A percentile compares a stretch with the other conserved stretches of the same genome.
phyloP scores from a whole-genome alignment of 2,113 vertebrate species.

The Pardalotus punctatus region DNA sequence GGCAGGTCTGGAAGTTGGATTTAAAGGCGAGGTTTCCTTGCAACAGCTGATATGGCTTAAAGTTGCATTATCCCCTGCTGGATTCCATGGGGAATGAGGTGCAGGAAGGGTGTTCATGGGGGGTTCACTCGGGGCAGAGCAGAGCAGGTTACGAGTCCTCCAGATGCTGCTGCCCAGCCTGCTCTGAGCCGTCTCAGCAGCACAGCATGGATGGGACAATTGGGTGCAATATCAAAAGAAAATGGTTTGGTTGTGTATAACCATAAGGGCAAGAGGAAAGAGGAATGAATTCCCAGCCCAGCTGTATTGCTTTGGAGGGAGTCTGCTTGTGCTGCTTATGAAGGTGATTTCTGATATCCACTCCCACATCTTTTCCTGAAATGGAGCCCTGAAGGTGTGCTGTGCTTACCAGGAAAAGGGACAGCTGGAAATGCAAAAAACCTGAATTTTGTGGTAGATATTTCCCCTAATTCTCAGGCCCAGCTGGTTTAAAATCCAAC shows the following conservation, averaged over 20 bases:
- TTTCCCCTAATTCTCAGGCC: background rate
- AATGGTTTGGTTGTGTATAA: background rate
- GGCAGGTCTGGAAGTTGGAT: background rate
- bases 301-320: background rate
- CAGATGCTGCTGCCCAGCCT: background rate
- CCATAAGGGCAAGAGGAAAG: background rate
- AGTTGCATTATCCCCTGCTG: background rate
- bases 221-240: background rate
- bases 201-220: background rate
- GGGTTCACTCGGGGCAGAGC: background rate
- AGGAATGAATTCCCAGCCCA: background rate
- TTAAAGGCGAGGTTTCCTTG: background rate
- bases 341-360: background rate
- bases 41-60: accelerated
- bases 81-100: accelerated
- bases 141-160: accelerated
- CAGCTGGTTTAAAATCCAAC: background rate
- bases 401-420: background rate
- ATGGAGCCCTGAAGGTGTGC: background rate
- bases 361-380: background rate
- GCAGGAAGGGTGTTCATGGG: background rate
- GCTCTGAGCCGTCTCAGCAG: background rate
- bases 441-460: background rate
- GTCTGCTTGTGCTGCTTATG: accelerated
- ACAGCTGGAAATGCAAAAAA: background rate